Evolutionary conservation across 2,888 invertebrate species (phyloP), one percentile per base, ranked within the genome.

Genomic region (Villa cingulata): DNA sequence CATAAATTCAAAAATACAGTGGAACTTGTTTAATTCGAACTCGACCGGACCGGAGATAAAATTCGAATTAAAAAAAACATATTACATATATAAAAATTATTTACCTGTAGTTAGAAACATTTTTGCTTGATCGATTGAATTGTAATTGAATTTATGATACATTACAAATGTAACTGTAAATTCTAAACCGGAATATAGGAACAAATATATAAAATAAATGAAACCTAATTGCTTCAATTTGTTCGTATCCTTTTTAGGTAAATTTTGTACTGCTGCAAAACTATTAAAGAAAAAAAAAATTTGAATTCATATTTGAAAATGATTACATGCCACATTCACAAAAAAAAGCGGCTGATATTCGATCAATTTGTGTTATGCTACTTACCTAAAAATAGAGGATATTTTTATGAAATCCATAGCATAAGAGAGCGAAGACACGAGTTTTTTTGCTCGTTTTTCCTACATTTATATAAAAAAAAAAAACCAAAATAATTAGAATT

Each of bases 81-180:
- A 23, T 23, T 23, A 23, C 23, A 23, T 23, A 23, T 6, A 23
- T 23, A 7, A 7, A 23, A 23, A 6, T n/a, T 34, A 42, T 64
- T 70, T 65, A 70, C 96, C 97, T 60, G 94, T 88, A 47, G 84
- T 84, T 58, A 95, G 78, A 67, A 96, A 98, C 90, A 98, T 94
- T 76, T 86, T 89, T 7, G 97, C 97, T 71, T 98, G 97, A 68
- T 95, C 87, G 85, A 94, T 88, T 41, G 94, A 89, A 47, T 82
- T 83, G 65, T 88, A 96, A 45, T 82, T 76, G 66, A 96, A 95
- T 37, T 85, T 78, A 59, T 90, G 83, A 72, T 95, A 95, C 46
- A 94, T 94, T 42, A 97, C 74, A 72, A 98, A 98, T 46, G 96
- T 94, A 34, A 98, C 73, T 0, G 97, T 97, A 65, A 96, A 98